A percentile compares a stretch with the other conserved stretches of the same genome.
These are phyloP conservation scores for Nomada ruficornis DNA, from an alignment of 2,888 invertebrate species.

Conservation along the genomic window DNA sequence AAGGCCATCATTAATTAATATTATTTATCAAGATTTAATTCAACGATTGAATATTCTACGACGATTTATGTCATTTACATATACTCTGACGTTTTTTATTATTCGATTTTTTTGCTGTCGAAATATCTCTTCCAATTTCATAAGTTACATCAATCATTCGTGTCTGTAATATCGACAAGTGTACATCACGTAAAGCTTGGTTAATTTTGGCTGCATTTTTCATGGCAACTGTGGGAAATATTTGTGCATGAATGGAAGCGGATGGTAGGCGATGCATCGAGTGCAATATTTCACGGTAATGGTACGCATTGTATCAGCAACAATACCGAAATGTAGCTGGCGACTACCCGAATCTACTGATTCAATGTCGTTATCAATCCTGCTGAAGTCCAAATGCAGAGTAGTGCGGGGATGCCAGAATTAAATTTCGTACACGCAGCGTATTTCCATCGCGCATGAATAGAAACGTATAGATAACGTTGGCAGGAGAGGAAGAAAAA, in stretches of 20 bases:
- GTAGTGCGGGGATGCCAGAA: constrained; percentile 35
- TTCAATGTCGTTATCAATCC: constrained; percentile 69
- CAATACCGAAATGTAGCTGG: constrained; percentile 61
- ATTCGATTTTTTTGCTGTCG: no score
- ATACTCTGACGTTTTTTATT: no score
- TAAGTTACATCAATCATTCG: no score
- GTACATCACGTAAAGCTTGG: not conserved
- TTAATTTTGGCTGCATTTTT: not conserved
- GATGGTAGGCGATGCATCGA: constrained; percentile 26
- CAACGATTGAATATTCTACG: no score
- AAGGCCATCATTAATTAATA: no score
- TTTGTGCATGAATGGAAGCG: constrained; percentile 14
- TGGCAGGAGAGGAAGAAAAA: constrained; percentile 48
- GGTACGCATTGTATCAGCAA: constrained; percentile 63
- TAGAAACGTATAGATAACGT: constrained; percentile 26
- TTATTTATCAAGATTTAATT: no score
- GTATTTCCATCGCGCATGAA: constrained; percentile 44
- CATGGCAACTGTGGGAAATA: not conserved
- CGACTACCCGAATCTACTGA: constrained; percentile 47
- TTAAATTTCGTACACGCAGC: constrained; percentile 62
- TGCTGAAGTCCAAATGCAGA: constrained; percentile 8
- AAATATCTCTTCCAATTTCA: no score
- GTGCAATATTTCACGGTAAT: constrained; percentile 58
- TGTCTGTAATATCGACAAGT: no score
- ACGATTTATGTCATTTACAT: no score